phyloP scores from a whole-genome alignment of 1,140 invertebrate genomes.

The Drosophila carrolli region DNA sequence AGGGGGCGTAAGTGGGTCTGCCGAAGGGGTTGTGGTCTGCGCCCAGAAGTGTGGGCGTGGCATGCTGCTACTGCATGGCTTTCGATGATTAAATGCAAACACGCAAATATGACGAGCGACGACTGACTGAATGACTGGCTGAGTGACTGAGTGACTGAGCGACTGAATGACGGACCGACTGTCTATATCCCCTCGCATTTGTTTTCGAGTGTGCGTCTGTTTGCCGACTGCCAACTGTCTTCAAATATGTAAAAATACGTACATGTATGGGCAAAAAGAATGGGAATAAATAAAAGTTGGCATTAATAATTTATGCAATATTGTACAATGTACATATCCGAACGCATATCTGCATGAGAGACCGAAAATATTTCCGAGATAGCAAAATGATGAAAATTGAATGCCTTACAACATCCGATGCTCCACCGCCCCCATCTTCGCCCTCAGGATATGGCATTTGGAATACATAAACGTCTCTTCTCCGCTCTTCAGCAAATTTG shows the following conservation, averaged over 20 bases:
- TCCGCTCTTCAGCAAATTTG: slow-evolving; percentile 35
- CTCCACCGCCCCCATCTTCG: background rate
- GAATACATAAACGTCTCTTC: slow-evolving; percentile 31
- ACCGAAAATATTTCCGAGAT: slow-evolving; percentile 43
- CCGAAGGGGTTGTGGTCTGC: slow-evolving; percentile 14
- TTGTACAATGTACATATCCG: slow-evolving; percentile 51
- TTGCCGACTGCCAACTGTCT: slow-evolving; percentile 79
- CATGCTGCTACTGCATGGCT: slow-evolving; percentile 63
- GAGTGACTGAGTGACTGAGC: slow-evolving; percentile 33
- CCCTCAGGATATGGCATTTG: slow-evolving; percentile 4
- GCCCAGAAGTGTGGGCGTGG: slow-evolving; percentile 45
- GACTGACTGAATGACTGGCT: slow-evolving; percentile 40
- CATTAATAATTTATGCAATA: slow-evolving; percentile 82
- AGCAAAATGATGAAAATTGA: slow-evolving; percentile 72
- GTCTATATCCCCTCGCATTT: slow-evolving; percentile 27
- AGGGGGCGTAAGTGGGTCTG: background rate
- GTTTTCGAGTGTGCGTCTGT: slow-evolving; percentile 41
- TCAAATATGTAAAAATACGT: slow-evolving; percentile 78
- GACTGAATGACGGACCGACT: slow-evolving; percentile 41
- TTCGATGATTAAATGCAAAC: slow-evolving; percentile 83
- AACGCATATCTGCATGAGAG: slow-evolving; percentile 67
- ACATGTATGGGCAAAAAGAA: slow-evolving; percentile 42
- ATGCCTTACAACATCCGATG: slow-evolving; percentile 67
- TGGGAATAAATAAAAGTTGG: slow-evolving; percentile 81
- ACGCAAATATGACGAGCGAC: slow-evolving; percentile 78